Evolutionary conservation across 2,888 invertebrate species (phyloP), one percentile per base, ranked within the genome.

Genomic region (Limnephilus rhombicus): DNA sequence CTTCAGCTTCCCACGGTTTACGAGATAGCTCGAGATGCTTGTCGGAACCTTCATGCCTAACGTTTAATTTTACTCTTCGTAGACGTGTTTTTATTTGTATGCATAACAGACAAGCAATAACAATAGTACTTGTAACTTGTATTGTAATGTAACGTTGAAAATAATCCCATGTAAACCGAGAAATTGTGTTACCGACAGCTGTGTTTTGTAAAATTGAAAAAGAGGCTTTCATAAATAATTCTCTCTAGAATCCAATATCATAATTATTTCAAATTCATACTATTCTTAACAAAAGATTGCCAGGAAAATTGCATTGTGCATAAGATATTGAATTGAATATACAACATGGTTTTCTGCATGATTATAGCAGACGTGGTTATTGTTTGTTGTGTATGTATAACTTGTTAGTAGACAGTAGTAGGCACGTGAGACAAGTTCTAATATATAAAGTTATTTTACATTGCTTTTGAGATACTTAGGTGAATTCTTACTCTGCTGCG

Each of bases 131-230:
- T 24, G 53, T 53, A 53, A 53, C 31, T 87, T 12, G 53, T 53
- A 53, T 87, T 68, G 53, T 31, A 68, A 29, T 53, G 31, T 87
- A 83, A 37, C n/a, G 18, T 29, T 86, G 49, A 83, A 86, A 53
- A 15, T 86, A 31, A 45, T 24, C 45, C 49, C n/a, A n/a, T n/a
- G 86, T 49, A 45, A 49, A 53, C 45, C 24, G 29, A 49, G 86
- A 49, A 86, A 86, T 45, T 68, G 2, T 87, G 53, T 68, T 87
- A 53, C 53, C 53, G 53, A 45, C 53, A 31, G 53, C 18, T 87
- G 68, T 68, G 49, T 53, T 87, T 87, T 87, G 68, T 87, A 53
- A 68, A 87, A 87, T 87, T 87, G 87, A 87, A 87, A 87, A 68
- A 53, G 29, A 45, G 31, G 87, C 87, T 68, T 87, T 87, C 87